Evolutionary conservation across 2,113 vertebrate species (phyloP), one percentile per base, ranked within the genome.

Genomic region (Myiopsitta monachus): DNA sequence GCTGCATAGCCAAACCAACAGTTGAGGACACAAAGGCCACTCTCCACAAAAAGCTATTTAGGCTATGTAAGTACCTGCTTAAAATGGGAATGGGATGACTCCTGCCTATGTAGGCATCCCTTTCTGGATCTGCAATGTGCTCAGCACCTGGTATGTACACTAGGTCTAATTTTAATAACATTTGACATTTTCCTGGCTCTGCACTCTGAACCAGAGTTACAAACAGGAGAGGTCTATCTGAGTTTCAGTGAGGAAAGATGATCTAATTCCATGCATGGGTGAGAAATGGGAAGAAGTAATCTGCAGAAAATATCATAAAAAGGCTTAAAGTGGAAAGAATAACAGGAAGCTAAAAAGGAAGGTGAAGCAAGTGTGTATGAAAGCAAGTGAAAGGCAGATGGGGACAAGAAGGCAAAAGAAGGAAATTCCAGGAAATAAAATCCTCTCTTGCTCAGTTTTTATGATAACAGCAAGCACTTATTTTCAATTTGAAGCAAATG

Each of bases 401-500:
- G 23, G 47, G 16, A 84, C 11, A 63, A 36, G 43, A 68, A 67
- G 7, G 69, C 3, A 75, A 94, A 81, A 57, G 55, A 59, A 13
- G 36, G 59, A 87, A 94, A 92, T 80, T 44, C 52, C 7, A 83
- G 41, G 18, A 38, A 88, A 57, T 36, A 80, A 87, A 95, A 64
- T 70, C 27, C 7, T 73, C 38, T 47, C 41, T 81, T 70, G 67
- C 30, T 81, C 51, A 31, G 16, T 61, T 90, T 87, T 90, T 90
- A 28, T 95, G 17, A 24, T 68, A 77, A 59, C 21, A 90, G 76
- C 43, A 89, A 94, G 38, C 36, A 90, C 27, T 76, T 90, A 41
- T 64, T 76, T 84, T 77, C 54, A 49, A 61, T 95, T 75, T 96
- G 83, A 95, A 97, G 90, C 47, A 94, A 95, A 88, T 70, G 23